Base-by-base conservation (phyloP, 2,113 vertebrate genomes). In the Macrotis lagotis region DNA sequence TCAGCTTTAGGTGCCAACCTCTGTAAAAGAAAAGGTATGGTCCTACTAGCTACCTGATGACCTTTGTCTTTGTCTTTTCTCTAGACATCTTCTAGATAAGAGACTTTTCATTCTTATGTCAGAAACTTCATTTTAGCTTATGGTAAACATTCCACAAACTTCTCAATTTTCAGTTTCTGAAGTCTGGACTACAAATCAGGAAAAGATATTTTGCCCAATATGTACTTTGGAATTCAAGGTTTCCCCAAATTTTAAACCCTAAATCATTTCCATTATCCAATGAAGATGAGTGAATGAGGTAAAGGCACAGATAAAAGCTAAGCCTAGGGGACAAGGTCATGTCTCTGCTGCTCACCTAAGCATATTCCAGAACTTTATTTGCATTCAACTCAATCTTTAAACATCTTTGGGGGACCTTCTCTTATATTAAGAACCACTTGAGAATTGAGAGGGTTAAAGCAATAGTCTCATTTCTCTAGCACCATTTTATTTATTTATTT, bases 401-500 rank as follows among this genome's bases (percentile, higher is more conserved):
- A 19, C 16, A 83, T 5, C 7, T 83, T 44, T 83, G 6, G 37
- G 66, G 66, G 2, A 0, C 3, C 37, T 22, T 28, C n/a, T n/a
- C n/a, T 83, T 83, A 44, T n/a, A 92, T 92, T 51, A 92, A 93
- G 48, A 91, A 51, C 28, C 55, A 37, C 37, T 47, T 48, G 94
- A 90, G 25, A 95, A 51, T 8, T 9, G 48, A 49, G 92, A 90
- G 55, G 44, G 26, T 26, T 93, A 26, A 53, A 91, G 48, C 89
- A 74, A 26, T 19, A 7, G 12, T 25, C 25, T 89, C 50, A 14
- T 28, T 90, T 90, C 90, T 92, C 83, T 91, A 48, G 25, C 25
- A 74, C 90, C 25, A 49, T 89, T 94, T 74, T 96, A 92, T n/a
- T n/a, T n/a, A n/a, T n/a, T n/a, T n/a, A n/a, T n/a, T n/a, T n/a